These are phyloP conservation scores for Oryzaephilus surinamensis DNA, from an alignment of 1,140 invertebrate genomes.

Conservation along the genomic window DNA sequence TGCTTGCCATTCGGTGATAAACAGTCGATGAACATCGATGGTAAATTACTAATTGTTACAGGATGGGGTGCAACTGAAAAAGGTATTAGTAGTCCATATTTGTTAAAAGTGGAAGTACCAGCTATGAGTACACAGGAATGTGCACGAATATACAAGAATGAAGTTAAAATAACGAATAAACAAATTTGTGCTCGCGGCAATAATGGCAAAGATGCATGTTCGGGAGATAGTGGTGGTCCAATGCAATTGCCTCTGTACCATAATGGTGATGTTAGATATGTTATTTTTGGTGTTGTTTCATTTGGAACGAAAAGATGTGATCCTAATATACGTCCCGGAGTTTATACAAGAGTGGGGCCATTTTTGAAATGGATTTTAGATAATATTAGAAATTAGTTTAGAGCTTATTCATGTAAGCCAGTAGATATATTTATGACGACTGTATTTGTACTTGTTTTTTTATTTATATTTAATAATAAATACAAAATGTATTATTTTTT, in stretches of 20 bases:
- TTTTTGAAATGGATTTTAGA: constrained; percentile 54
- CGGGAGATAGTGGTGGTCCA: constrained; percentile 36
- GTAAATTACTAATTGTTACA: constrained; percentile 37
- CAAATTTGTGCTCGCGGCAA: constrained; percentile 50
- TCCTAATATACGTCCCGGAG: constrained; percentile 42
- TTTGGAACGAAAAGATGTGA: constrained; percentile 40
- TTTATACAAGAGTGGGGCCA: constrained; percentile 46
- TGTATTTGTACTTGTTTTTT: too few relatives aligned
- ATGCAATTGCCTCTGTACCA: constrained; percentile 27
- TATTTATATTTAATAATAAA: too few relatives aligned
- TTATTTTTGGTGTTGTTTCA: constrained; percentile 37
- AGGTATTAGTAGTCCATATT: constrained; percentile 36
- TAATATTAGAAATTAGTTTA: constrained; percentile 41
- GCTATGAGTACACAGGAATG: too few relatives aligned
- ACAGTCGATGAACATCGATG: constrained; percentile 23
- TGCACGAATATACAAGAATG: constrained; percentile 10
- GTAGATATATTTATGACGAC: too few relatives aligned
- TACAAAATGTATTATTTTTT: too few relatives aligned
- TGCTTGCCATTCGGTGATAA: constrained; percentile 43
- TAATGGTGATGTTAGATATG: constrained; percentile 30
- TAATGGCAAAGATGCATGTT: constrained; percentile 32
- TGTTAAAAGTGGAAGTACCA: constrained; percentile 43
- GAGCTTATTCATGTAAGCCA: too few relatives aligned
- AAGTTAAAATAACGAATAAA: constrained; percentile 31
- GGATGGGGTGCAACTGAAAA: constrained; percentile 51